These are phyloP conservation scores for Cheilosia grossa DNA, from an alignment of 2,888 invertebrate species.

Conservation along the genomic window DNA sequence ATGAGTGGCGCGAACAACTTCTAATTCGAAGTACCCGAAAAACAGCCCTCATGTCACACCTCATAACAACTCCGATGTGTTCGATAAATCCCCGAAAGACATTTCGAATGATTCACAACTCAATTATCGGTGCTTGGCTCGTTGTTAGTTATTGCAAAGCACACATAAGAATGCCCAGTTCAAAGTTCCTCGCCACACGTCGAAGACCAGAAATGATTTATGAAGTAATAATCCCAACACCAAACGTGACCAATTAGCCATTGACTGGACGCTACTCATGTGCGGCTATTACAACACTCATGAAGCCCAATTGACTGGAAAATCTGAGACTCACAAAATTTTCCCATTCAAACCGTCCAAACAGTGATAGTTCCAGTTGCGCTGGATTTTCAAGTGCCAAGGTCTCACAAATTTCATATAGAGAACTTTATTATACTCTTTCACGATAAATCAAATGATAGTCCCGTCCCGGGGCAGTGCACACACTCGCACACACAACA, in stretches of 20 bases:
- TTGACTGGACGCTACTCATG: slow-evolving; percentile 3
- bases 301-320: slow-evolving; percentile 54
- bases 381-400: background rate
- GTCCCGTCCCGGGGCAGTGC: background rate
- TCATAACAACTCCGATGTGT: slow-evolving; percentile 51
- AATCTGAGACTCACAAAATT: slow-evolving; percentile 20
- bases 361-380: background rate
- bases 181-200: slow-evolving; percentile 36
- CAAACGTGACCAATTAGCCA: slow-evolving; percentile 73
- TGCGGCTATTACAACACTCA: background rate
- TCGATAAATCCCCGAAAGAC: slow-evolving; percentile 50
- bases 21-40: slow-evolving; percentile 13
- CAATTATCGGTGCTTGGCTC: slow-evolving; percentile 50
- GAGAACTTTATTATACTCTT: slow-evolving; percentile 22
- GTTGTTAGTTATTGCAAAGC: slow-evolving; percentile 52
- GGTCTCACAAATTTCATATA: slow-evolving; percentile 19
- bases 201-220: slow-evolving; percentile 55
- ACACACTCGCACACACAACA: background rate
- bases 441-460: slow-evolving; percentile 43
- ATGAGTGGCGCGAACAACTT: background rate
- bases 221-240: slow-evolving; percentile 67
- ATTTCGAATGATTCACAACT: slow-evolving; percentile 63
- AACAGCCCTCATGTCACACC: slow-evolving; percentile 24
- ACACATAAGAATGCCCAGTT: slow-evolving; percentile 10
- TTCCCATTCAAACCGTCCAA: slow-evolving; percentile 19